Conservation (phyloP, 2,888 invertebrate species). For the Trachelus stipa region DNA sequence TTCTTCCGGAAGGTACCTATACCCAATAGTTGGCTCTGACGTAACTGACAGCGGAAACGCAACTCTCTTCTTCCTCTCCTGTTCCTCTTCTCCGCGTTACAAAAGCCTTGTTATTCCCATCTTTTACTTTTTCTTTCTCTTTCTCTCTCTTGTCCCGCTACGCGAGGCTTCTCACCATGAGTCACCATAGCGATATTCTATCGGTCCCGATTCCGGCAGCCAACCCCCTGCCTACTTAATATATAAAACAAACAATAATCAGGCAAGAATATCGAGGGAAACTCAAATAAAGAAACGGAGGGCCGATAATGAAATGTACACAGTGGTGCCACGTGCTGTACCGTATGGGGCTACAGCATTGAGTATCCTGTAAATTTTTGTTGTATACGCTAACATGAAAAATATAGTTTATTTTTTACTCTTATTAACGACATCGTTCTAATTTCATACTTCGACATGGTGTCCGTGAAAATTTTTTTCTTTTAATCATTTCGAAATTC, state of each 20-base stretch:
- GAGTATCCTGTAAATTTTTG: background rate
- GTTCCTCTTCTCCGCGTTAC: background rate
- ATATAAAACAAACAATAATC: slow-evolving; percentile 24
- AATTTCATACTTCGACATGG: background rate
- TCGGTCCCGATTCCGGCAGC: background rate
- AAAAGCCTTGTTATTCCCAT: slow-evolving; percentile 21
- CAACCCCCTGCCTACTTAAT: slow-evolving; percentile 3
- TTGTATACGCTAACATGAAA: background rate
- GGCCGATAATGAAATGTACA: slow-evolving; percentile 32
- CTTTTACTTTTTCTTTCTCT: slow-evolving; percentile 13
- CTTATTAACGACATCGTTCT: background rate
- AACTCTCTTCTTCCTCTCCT: slow-evolving; percentile 15
- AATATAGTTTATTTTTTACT: background rate
- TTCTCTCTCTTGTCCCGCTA: slow-evolving; percentile 8
- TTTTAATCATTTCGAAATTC: background rate
- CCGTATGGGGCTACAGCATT: background rate
- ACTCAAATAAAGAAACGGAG: slow-evolving; percentile 23
- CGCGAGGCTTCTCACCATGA: slow-evolving; percentile 14
- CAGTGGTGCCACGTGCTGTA: slow-evolving; percentile 14
- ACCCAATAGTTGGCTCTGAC: background rate
- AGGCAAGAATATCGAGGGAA: slow-evolving; percentile 23
- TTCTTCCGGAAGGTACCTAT: background rate
- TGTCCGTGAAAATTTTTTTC: background rate
- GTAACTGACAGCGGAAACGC: background rate
- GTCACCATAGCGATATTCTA: slow-evolving; percentile 17